A percentile compares a stretch with the other conserved stretches of the same genome.
Evolutionary conservation across 2,888 invertebrate species (phyloP).

Genomic region (Lepidonotus clava): DNA sequence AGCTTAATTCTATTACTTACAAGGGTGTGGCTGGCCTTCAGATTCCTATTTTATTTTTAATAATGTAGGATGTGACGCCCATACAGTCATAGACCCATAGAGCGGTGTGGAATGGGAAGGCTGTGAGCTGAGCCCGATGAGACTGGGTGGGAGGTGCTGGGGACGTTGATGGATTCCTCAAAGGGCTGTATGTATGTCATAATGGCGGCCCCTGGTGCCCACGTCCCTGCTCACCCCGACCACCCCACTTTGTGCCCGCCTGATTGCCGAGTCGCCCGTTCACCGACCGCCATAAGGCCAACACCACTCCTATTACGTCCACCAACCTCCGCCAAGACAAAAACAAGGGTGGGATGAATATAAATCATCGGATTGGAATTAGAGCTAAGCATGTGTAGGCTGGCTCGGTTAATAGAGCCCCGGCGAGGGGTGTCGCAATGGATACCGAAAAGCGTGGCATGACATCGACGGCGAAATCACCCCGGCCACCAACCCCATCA

Average conservation of each 20-base stretch:
- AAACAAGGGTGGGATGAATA: conserved; percentile 21
- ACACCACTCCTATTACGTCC: neutral
- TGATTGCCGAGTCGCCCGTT: neutral
- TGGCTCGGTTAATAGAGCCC: conserved; percentile 42
- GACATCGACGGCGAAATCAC: conserved; percentile 19
- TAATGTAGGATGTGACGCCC: too few relatives aligned
- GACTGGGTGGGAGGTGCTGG: too few relatives aligned
- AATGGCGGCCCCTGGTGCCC: conserved; percentile 10
- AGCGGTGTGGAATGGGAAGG: neutral
- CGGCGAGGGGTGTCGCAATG: conserved; percentile 30
- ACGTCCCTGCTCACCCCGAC: neutral
- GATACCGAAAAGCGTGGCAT: conserved; percentile 44
- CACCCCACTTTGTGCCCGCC: neutral
- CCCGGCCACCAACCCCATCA: neutral
- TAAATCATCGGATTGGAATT: conserved; percentile 41
- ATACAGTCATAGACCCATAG: too few relatives aligned
- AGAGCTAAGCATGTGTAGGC: conserved; percentile 41
- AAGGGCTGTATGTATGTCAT: conserved; percentile 27
- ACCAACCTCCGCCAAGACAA: neutral
- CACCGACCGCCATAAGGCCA: neutral
- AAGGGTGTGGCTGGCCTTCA: too few relatives aligned
- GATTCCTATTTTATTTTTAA: too few relatives aligned
- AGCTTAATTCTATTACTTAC: too few relatives aligned
- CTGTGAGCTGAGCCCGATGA: too few relatives aligned
- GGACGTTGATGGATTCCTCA: neutral